Evolutionary conservation across 2,888 invertebrate species (phyloP).

Genomic region (Eremobia ochroleuca): DNA sequence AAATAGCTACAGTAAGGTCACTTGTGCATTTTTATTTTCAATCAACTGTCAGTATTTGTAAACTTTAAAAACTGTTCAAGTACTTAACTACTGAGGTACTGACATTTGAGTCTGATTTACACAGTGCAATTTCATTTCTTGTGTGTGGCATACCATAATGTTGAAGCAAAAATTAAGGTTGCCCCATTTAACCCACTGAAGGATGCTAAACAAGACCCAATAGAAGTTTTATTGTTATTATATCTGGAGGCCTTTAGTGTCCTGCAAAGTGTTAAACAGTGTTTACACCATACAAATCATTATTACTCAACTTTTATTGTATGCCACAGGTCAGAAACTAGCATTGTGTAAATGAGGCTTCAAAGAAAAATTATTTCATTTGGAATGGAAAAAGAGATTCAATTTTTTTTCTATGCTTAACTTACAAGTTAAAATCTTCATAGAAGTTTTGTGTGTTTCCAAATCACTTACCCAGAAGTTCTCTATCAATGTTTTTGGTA

Average conservation of each 20-base stretch:
- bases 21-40: conserved; percentile 25
- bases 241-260: background rate
- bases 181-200: background rate
- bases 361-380: background rate
- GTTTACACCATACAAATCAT: background rate
- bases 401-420: background rate
- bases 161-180: background rate
- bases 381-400: conserved; percentile 12
- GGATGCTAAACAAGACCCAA: background rate
- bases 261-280: background rate
- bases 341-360: background rate
- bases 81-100: background rate
- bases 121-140: background rate
- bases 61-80: background rate
- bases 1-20: conserved; percentile 16
- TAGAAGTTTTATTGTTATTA: background rate
- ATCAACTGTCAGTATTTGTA: conserved; percentile 10
- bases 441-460: conserved; percentile 2
- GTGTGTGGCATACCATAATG: background rate
- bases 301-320: background rate
- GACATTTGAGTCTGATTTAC: background rate
- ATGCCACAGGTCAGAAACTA: background rate
- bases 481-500: conserved; percentile 34
- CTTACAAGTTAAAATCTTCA: background rate
- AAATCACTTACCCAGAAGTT: conserved; percentile 12